phyloP scores from a whole-genome alignment of 2,888 invertebrate species.

The Pristionchus japonicus region DNA sequence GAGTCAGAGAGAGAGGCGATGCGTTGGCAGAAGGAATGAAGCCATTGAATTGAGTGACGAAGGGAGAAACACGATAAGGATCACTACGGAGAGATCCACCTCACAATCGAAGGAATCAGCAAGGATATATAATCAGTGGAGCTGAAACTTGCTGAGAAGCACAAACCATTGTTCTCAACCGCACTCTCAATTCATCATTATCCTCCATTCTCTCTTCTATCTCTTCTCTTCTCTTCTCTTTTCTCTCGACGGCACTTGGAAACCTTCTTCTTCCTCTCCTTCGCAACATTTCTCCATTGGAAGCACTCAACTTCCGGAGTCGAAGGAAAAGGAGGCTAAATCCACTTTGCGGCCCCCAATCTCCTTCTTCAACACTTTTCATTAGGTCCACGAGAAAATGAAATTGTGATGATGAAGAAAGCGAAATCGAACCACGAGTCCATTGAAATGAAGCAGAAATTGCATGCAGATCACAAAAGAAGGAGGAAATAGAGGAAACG shows the following conservation, averaged over 20 bases:
- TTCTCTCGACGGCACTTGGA: not conserved
- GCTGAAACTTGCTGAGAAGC: not conserved
- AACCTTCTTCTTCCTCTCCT: not conserved
- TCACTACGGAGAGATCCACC: not conserved
- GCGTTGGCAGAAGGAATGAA: not conserved
- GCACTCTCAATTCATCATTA: not conserved
- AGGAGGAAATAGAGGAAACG: not conserved
- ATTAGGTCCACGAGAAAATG: not conserved
- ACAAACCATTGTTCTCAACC: not conserved
- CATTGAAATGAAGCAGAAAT: not conserved
- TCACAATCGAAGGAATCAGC: not conserved
- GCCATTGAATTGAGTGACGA: not conserved
- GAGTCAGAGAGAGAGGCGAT: not conserved
- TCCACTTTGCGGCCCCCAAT: conserved; percentile 6
- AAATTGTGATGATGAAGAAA: not conserved
- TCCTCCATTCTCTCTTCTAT: not conserved
- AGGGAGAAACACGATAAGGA: not conserved
- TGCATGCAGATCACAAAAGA: not conserved
- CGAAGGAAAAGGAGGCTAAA: conserved; percentile 12
- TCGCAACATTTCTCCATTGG: not conserved
- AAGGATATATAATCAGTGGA: not conserved
- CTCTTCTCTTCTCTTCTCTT: not conserved
- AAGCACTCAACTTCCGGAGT: conserved; percentile 3
- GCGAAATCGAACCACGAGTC: not conserved
- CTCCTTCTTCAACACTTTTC: conserved; percentile 1